A percentile compares a stretch with the other conserved stretches of the same genome.
Evolutionary conservation across 1,140 invertebrate genomes (phyloP).

Genomic region (Triops cancriformis): DNA sequence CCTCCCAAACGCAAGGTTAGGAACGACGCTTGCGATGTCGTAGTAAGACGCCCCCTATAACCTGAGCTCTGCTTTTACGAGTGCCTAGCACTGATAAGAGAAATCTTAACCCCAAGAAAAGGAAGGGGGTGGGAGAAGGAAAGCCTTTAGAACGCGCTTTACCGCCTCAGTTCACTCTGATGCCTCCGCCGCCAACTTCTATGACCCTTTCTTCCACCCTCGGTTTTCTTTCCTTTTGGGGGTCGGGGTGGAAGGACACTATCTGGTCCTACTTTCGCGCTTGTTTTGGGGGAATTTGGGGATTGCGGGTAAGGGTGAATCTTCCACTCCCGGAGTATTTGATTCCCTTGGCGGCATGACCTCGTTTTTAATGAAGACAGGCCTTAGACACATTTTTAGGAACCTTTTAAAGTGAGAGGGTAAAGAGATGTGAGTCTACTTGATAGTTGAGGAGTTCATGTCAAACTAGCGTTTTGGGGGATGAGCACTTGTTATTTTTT

Average conservation of each 20-base stretch:
- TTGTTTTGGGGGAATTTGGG: not conserved
- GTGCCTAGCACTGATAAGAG: constrained; percentile 9
- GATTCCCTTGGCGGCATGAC: not conserved
- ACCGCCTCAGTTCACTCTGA: constrained; percentile 4
- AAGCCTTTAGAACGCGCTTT: not conserved
- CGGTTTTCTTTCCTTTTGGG: not conserved
- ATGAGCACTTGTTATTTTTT: not conserved
- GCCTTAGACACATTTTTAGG: not conserved
- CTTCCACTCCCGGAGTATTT: not conserved
- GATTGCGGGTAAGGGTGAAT: not conserved
- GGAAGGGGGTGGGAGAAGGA: not conserved
- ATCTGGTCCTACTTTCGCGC: not conserved
- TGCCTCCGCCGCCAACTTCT: not conserved
- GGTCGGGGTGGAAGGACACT: too few relatives aligned
- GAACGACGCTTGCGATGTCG: constrained; percentile 4
- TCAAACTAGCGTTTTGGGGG: constrained; percentile 9
- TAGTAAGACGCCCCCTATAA: not conserved
- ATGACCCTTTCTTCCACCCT: not conserved
- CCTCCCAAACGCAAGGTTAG: not conserved
- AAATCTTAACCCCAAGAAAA: constrained; percentile 1
- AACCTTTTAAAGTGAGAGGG: not conserved
- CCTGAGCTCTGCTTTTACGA: constrained; percentile 4
- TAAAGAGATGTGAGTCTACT: not conserved
- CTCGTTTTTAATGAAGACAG: constrained; percentile 2
- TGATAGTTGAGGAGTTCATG: not conserved